Conservation (phyloP, 1,140 invertebrate genomes). For the Zaprionus inermis region DNA sequence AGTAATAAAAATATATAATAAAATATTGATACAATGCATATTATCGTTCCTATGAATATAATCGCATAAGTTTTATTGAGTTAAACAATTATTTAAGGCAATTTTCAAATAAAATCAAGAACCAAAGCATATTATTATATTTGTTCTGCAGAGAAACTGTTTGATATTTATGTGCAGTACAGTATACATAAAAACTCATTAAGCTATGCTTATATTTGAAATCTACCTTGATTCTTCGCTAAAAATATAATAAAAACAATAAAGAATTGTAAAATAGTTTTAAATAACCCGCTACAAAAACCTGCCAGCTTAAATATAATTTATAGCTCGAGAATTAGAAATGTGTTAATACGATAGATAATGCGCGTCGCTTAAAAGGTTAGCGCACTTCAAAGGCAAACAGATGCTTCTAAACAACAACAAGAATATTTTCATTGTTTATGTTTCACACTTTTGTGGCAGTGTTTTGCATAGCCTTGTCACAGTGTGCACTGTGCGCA, state of each 20-base stretch:
- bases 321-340: neutral
- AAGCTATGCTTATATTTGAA: too few relatives aligned
- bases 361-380: neutral
- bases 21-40: too few relatives aligned
- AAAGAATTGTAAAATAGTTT: neutral
- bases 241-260: neutral
- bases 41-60: too few relatives aligned
- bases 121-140: too few relatives aligned
- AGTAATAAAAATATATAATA: too few relatives aligned
- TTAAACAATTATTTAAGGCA: too few relatives aligned
- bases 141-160: too few relatives aligned
- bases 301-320: neutral
- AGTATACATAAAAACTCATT: too few relatives aligned
- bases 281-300: neutral
- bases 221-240: neutral
- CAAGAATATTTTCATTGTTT: neutral
- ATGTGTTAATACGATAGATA: too few relatives aligned
- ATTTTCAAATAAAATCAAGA: too few relatives aligned
- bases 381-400: neutral
- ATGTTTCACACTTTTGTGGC: neutral
- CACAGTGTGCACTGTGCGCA: slow-evolving; percentile 32
- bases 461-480: slow-evolving; percentile 6
- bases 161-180: too few relatives aligned
- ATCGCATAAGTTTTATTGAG: too few relatives aligned
- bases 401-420: neutral